These are phyloP conservation scores for Orchestes rusci DNA, from an alignment of 2,888 invertebrate species.

Conservation along the genomic window DNA sequence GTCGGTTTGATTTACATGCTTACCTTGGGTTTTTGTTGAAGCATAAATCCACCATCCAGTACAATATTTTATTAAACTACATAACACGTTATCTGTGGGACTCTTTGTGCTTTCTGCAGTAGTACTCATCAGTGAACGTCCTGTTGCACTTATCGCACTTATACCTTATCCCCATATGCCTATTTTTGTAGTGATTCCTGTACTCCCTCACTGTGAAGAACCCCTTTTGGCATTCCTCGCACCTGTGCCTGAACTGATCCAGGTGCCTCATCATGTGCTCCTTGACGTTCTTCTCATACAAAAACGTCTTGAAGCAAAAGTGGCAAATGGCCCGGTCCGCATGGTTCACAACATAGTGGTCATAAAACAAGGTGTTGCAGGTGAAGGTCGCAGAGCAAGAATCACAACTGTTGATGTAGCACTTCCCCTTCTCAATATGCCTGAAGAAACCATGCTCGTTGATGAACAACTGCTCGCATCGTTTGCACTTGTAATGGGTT, in stretches of 20 bases:
- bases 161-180: conserved; percentile 43
- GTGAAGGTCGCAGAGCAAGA: conserved; percentile 38
- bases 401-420: conserved; percentile 42
- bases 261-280: conserved; percentile 43
- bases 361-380: conserved; percentile 40
- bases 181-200: conserved; percentile 42
- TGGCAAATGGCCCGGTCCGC: conserved; percentile 42
- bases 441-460: conserved; percentile 41
- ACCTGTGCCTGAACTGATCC: conserved; percentile 42
- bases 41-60: too few relatives aligned
- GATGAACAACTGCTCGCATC: conserved; percentile 43
- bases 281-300: conserved; percentile 44
- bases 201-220: conserved; percentile 44
- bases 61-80: too few relatives aligned
- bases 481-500: conserved; percentile 39
- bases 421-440: conserved; percentile 43
- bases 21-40: too few relatives aligned
- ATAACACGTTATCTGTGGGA: conserved; percentile 42
- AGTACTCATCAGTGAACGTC: conserved; percentile 43
- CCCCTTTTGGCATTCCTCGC: conserved; percentile 43
- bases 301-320: conserved; percentile 43
- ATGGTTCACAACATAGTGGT: conserved; percentile 38
- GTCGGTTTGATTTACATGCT: too few relatives aligned
- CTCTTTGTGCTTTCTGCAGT: conserved; percentile 41
- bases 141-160: conserved; percentile 41